A percentile compares a stretch with the other conserved stretches of the same genome.
phyloP scores from a whole-genome alignment of 2,888 invertebrate genomes.

The Urechis unicinctus region DNA sequence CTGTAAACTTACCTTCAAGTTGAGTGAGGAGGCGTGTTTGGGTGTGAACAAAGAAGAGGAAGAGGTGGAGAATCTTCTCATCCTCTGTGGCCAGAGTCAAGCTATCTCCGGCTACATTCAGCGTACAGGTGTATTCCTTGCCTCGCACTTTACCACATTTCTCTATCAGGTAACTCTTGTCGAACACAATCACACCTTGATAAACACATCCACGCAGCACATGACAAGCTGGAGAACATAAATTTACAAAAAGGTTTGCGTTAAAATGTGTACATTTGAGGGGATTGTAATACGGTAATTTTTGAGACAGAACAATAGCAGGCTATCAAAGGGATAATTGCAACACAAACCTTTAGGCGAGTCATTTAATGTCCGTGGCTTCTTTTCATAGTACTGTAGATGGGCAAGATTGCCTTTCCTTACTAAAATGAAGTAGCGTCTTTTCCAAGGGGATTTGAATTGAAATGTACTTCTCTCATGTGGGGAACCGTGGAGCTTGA shows the following conservation, averaged over 20 bases:
- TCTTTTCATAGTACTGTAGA: slow-evolving; percentile 36
- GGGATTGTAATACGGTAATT: neutral
- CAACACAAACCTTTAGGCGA: slow-evolving; percentile 25
- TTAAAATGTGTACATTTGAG: neutral
- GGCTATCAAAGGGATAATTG: too few relatives aligned
- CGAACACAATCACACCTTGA: slow-evolving; percentile 1
- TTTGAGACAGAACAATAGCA: neutral
- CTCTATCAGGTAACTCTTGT: neutral
- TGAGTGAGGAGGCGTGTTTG: slow-evolving; percentile 17
- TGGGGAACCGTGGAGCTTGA: slow-evolving; percentile 30
- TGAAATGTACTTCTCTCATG: slow-evolving; percentile 20
- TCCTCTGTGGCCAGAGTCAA: slow-evolving; percentile 12
- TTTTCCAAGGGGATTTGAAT: slow-evolving; percentile 29
- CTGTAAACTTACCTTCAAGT: slow-evolving; percentile 11
- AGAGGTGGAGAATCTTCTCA: slow-evolving; percentile 16
- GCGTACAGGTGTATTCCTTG: neutral
- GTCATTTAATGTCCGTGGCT: slow-evolving; percentile 30
- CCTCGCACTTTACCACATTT: neutral
- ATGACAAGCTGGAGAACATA: neutral
- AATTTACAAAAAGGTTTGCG: neutral
- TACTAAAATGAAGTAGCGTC: slow-evolving; percentile 34
- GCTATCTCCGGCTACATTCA: slow-evolving; percentile 1
- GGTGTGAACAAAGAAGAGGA: slow-evolving; percentile 20
- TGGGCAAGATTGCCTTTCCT: slow-evolving; percentile 30
- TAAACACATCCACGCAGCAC: neutral